These are phyloP conservation scores for Anthopleura xanthogrammica DNA, from an alignment of 92 coral and sea anemone genomes.

Conservation along the genomic window DNA sequence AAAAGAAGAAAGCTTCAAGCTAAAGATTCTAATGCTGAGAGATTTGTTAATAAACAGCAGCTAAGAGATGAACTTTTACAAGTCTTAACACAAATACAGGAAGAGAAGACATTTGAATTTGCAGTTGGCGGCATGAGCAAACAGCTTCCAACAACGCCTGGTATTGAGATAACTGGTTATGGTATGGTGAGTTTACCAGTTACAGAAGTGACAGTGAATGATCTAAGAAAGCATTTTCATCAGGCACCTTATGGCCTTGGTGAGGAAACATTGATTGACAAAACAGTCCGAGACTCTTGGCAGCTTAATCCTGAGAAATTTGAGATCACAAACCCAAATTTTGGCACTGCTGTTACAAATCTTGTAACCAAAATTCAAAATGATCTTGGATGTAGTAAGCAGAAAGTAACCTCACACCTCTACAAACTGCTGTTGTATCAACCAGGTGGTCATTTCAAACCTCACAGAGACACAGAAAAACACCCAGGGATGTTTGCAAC, in stretches of 20 bases:
- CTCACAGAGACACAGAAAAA: constrained; percentile 25
- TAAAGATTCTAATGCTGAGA: not conserved
- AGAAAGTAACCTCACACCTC: constrained; percentile 34
- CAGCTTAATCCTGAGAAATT: constrained; percentile 44
- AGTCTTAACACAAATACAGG: not conserved
- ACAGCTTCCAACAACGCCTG: not conserved
- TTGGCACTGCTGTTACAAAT: constrained; percentile 24
- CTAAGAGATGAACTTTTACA: not conserved
- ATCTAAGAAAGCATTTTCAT: not conserved
- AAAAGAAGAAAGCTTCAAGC: not conserved
- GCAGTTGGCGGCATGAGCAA: constrained; percentile 1
- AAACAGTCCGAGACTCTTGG: constrained; percentile 20
- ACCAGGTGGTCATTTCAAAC: constrained; percentile 37
- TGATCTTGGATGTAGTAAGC: constrained; percentile 29
- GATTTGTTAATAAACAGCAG: not conserved
- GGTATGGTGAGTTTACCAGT: constrained; percentile 12
- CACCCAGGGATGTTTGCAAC: constrained; percentile 47
- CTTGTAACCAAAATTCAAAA: constrained; percentile 26
- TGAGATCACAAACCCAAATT: constrained; percentile 29
- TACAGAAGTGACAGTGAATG: not conserved
- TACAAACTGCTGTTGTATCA: constrained; percentile 26
- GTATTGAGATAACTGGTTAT: not conserved
- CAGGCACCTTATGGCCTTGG: constrained; percentile 33
- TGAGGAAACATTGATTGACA: constrained; percentile 19
- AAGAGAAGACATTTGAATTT: constrained; percentile 3